Evolutionary conservation across 2,888 invertebrate genomes (phyloP), one percentile per base, ranked within the genome.

Genomic region (Gastrophysa polygoni): DNA sequence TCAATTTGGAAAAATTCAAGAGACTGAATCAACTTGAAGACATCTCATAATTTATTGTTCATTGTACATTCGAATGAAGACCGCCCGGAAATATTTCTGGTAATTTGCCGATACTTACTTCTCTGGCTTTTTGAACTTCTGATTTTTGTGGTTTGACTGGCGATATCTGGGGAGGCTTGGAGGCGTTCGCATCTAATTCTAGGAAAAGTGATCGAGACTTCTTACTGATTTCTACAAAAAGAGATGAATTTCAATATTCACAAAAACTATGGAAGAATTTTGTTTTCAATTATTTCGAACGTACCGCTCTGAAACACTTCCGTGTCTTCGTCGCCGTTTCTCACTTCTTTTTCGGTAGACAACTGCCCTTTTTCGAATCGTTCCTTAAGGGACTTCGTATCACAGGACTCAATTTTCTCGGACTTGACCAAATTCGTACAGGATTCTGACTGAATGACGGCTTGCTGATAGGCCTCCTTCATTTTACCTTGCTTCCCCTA

Each of bases 391-490:
- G 80, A 78, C 34, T 78, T 76, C 0, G 81, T 80, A 72, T 81
- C 81, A 68, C 76, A 75, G 72, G 92, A 87, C 43, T 88, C 86
- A n/a, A 85, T 82, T 61, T 83, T 78, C 61, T 84, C 82, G 14
- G 84, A 78, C 1, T 80, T 77, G 16, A 78, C 77, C 66, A 85
- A 82, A 63, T 85, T 76, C 32, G 88, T 85, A 24, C 77, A 75
- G 0, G 78, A 77, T 78, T 91, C 92, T 63, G 91, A 91, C 73
- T 92, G 92, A 71, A 89, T 88, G 0, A 95, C 92, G 0, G 95
- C 95, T 76, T 94, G 93, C 76, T 95, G 95, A 78, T 95, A 95
- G 86, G 93, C 89, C 77, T 95, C 95, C 78, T 95, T 95, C 82
- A 95, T 91, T 76, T 93, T 93, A 32, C 79, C 93, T 82, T 94